Conservation (phyloP, 2,888 invertebrate species). For the Cheilosia vernalis region DNA sequence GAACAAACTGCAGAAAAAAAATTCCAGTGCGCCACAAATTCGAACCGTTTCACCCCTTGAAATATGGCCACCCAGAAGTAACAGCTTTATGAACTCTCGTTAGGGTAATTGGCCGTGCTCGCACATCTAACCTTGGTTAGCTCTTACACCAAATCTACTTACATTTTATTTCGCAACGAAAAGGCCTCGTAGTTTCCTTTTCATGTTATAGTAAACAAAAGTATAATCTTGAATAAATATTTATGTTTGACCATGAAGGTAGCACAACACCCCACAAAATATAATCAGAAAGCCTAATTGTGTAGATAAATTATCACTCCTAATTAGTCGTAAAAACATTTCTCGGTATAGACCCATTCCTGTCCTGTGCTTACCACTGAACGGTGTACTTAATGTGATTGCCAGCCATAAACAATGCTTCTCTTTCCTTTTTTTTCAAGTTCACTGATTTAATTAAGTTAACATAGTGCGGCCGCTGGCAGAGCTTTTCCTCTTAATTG, state of each 20-base stretch:
- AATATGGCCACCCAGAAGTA: no score
- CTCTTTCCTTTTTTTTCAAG: constrained; percentile 3
- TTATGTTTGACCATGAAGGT: constrained; percentile 28
- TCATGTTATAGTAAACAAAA: no score
- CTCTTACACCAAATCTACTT: no score
- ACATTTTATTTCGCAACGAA: no score
- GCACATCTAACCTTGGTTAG: no score
- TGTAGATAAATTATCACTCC: constrained; percentile 44
- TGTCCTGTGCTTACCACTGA: constrained; percentile 19
- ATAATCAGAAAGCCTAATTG: constrained; percentile 12
- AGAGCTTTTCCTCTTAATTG: constrained; percentile 28
- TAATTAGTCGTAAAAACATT: constrained; percentile 51
- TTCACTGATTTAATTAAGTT: constrained; percentile 51
- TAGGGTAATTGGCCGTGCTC: background rate
- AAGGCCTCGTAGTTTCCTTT: no score
- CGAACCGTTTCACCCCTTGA: no score
- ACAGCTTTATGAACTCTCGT: no score
- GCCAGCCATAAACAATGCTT: constrained; percentile 15
- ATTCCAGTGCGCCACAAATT: no score
- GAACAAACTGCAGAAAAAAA: no score
- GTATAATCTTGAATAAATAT: background rate
- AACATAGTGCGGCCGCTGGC: background rate
- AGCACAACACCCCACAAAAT: background rate
- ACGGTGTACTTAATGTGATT: constrained; percentile 46
- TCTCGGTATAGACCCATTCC: constrained; percentile 5